Evolutionary conservation across 2,888 invertebrate species (phyloP).

Genomic region (Lasioglossum calceatum): DNA sequence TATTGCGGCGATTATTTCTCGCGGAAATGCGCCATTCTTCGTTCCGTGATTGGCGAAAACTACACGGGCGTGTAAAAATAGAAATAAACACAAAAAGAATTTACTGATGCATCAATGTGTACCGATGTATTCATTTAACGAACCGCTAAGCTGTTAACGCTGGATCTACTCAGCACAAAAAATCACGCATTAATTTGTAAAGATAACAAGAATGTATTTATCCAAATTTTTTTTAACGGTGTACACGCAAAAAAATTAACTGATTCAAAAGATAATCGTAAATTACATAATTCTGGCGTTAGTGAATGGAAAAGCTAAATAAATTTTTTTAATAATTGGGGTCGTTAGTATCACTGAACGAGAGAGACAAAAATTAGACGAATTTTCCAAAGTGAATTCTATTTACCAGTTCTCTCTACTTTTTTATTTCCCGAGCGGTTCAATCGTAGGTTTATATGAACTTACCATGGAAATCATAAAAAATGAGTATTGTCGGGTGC

Average conservation of each 20-base stretch:
- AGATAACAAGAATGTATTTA: too few species aligned
- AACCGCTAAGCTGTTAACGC: neutral
- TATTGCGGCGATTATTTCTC: constrained; percentile 40
- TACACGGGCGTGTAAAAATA: neutral
- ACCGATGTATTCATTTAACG: neutral
- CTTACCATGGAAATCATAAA: neutral
- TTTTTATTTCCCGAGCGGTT: too few species aligned
- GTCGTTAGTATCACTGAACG: too few species aligned
- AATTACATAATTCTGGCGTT: too few species aligned
- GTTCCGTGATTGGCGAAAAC: neutral
- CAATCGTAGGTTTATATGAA: neutral
- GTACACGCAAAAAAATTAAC: too few species aligned
- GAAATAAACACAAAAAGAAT: neutral
- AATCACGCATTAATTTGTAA: neutral
- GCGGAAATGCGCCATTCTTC: neutral
- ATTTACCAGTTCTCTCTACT: too few species aligned
- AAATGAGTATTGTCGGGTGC: neutral
- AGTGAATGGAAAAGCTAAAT: too few species aligned
- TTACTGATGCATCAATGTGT: neutral
- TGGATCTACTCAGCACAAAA: neutral
- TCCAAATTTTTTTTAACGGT: too few species aligned
- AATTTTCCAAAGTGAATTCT: too few species aligned
- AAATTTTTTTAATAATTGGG: too few species aligned
- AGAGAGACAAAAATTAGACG: too few species aligned
- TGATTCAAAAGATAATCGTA: too few species aligned